Base-by-base conservation (phyloP, 1,140 invertebrate genomes). In the Lucilia cuprina region DNA sequence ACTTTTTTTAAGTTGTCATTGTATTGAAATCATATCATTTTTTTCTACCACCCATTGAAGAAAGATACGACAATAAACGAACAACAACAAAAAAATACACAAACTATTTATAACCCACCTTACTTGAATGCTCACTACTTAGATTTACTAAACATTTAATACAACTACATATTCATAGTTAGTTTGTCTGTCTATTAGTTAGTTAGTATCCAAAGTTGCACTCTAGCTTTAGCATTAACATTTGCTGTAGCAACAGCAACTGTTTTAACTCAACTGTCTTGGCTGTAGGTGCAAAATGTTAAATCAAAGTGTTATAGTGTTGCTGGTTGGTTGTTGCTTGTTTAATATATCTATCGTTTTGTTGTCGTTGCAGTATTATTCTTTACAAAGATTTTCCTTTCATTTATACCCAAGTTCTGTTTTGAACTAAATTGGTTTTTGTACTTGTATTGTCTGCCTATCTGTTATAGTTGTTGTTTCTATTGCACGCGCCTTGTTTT, bases 1-100 rank as follows among this genome's bases (percentile, higher is more conserved):
- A 75, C 74, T 34, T 34, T 75, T 74, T 75, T 55, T 12, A 55
- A 55, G 50, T 55, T 75, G 74, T 75, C 74, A 75, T 13, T 75
- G 74, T 78, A 78, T 78, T 78, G 75, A 17, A 78, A 78, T 78
- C 75, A 78, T 47, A 78, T 47, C 75, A 78, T 17, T 78, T 78
- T n/a, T 78, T 78, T 47, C 41, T 78, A 19, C 75, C 75, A 78
- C 75, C 75, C 75, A 78, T 47, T 19, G n/a, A 80, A 80, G 47
- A 80, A 80, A 19, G 55, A 17, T 75, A 35, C 14, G 17, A 41
- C 7, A 8, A 41, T 41, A 41, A 75, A 30, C 74, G 30, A 35
- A 10, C 25, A 75, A 75, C 30, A 34, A n/a, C n/a, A 75, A 35
- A 75, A 12, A 75, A 75, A 34, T 30, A 35, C 5, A 78, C 14